Percentiles rank a stretch among this genome's conserved stretches.
Evolutionary conservation across 2,113 vertebrate genomes (phyloP).

Genomic region (Microtus ochrogaster): DNA sequence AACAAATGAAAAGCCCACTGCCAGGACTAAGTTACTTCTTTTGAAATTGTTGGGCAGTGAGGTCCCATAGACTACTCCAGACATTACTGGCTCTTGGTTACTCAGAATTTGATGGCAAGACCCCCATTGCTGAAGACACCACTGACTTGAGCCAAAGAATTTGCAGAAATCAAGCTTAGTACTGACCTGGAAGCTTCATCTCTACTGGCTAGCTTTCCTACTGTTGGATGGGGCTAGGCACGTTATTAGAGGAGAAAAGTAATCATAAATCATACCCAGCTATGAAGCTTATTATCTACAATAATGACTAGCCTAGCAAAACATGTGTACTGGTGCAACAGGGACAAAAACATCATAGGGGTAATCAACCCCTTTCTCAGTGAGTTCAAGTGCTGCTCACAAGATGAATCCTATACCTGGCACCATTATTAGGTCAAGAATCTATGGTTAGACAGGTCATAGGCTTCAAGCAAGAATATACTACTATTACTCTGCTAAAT

Average conservation of each 20-base stretch:
- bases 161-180: neutral
- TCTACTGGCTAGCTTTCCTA: neutral
- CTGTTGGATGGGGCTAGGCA: neutral
- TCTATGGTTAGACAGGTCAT: neutral
- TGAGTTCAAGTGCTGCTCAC: neutral
- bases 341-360: neutral
- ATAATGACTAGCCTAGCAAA: neutral
- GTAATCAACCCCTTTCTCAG: neutral
- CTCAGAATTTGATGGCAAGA: neutral
- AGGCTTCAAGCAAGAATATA: neutral
- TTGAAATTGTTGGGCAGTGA: neutral
- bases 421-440: neutral
- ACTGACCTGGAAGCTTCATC: neutral
- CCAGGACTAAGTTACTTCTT: neutral
- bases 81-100: neutral
- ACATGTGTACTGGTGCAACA: neutral
- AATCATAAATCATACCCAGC: neutral
- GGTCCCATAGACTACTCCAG: neutral
- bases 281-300: neutral
- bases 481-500: neutral
- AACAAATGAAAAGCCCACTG: neutral
- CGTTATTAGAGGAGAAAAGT: neutral
- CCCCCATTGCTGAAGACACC: neutral
- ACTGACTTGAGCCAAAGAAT: neutral
- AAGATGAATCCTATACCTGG: neutral